Percentiles rank a stretch among this genome's conserved stretches.
These are phyloP conservation scores for Bombus impatiens DNA, from an alignment of 1,140 invertebrate genomes.

Conservation along the genomic window DNA sequence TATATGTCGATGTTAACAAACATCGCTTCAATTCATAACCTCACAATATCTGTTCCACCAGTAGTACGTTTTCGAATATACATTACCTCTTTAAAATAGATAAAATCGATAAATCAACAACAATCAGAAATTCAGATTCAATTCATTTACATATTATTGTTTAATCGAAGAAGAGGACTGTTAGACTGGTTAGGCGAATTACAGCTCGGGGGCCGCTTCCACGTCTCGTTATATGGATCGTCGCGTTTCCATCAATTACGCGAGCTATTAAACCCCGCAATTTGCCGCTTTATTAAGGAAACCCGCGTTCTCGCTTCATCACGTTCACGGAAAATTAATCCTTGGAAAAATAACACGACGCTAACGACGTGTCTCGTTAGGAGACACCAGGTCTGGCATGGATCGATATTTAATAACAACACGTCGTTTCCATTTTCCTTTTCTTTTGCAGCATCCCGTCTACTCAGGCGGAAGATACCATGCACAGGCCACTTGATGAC, in stretches of 20 bases:
- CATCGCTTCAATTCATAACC: background rate
- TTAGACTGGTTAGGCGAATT: background rate
- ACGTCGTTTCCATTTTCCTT: background rate
- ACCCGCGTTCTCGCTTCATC: background rate
- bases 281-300: conserved; percentile 36
- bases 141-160: background rate
- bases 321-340: conserved; percentile 7
- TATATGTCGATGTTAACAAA: background rate
- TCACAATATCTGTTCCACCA: background rate
- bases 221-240: conserved; percentile 16
- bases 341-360: conserved; percentile 15
- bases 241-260: conserved; percentile 40
- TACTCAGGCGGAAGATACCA: conserved; percentile 88
- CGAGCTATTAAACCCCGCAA: conserved; percentile 13
- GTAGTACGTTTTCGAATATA: background rate
- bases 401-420: conserved; percentile 33
- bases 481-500: conserved; percentile 89
- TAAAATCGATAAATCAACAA: background rate
- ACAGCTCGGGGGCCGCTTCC: background rate
- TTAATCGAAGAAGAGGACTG: background rate
- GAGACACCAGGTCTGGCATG: too few species aligned
- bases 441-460: conserved; percentile 85
- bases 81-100: background rate
- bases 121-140: background rate
- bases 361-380: conserved; percentile 38